phyloP scores from a whole-genome alignment of 2,797 vertebrate genomes.

The Protonibea diacanthus region DNA sequence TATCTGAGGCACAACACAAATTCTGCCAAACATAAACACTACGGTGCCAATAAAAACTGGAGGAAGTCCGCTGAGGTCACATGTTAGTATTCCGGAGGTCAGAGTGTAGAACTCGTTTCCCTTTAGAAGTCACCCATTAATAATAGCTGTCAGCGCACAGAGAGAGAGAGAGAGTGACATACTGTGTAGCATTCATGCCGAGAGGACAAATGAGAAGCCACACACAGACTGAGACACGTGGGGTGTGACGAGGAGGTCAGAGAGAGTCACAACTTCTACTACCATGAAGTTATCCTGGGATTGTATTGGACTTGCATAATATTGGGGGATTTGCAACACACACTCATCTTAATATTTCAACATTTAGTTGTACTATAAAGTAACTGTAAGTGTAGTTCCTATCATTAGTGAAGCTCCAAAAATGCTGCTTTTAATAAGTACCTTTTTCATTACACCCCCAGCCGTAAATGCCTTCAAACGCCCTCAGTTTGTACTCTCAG shows the following conservation, averaged over 20 bases:
- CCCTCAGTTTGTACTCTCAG: not conserved
- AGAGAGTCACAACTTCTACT: not conserved
- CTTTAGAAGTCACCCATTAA: conserved; percentile 57
- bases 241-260: conserved; percentile 1
- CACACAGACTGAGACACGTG: conserved; percentile 24
- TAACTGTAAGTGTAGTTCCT: not conserved
- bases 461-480: not conserved
- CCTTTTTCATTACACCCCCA: too few relatives aligned
- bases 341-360: not conserved
- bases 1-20: conserved; percentile 53
- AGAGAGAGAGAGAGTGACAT: conserved; percentile 19
- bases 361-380: too few relatives aligned
- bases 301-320: not conserved
- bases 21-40: conserved; percentile 66
- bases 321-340: not conserved
- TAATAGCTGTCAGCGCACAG: conserved; percentile 49
- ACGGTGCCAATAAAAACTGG: conserved; percentile 70
- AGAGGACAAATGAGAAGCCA: conserved; percentile 43
- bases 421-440: not conserved
- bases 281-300: not conserved
- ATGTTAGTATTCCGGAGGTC: conserved; percentile 66
- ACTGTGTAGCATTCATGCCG: conserved; percentile 13
- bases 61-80: conserved; percentile 74
- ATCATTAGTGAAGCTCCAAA: not conserved
- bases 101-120: conserved; percentile 41